Base-by-base conservation (phyloP, 2,888 invertebrate species). In the Unio pictorum region DNA sequence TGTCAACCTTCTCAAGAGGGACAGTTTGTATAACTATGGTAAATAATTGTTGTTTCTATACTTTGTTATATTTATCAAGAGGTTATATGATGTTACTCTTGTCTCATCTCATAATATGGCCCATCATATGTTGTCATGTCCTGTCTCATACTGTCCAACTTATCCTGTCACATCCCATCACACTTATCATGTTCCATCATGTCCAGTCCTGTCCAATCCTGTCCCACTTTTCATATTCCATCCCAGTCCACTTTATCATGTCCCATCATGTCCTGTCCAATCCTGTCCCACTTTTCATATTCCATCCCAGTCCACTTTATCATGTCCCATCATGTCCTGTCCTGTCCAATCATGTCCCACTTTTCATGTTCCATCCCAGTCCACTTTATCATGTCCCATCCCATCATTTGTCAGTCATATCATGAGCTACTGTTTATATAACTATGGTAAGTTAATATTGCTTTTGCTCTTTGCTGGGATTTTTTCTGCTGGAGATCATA, bases 21-120 rank as follows among this genome's bases (percentile, higher is more conserved):
- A 88, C 80, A 89, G 88, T 76, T 80, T 90, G 0, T 90, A 90
- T 72, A 87, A 87, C 68, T 83, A 89, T 79, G 90, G 90, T 89
- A 71, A 73, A 83, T 78, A 1, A 3, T 17, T 54, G 15, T 65
- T 26, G 30, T 28, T 26, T 28, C n/a, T 28, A 11, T 23, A n/a
- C 8, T 8, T 8, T 58, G 58, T 1, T 20, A 8, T 58, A n/a
- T 26, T 23, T 58, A 58, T 26, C 8, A 8, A 23, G 20, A 20
- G 58, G 20, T 8, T 8, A 26, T 58, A 1, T 20, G 8, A 3
- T 23, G 20, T 26, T 23, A 58, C 1, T n/a, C n/a, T 18, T 58
- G 26, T 58, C 3, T 8, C 11, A n/a, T n/a, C 58, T 6, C 20
- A 4, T n/a, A 1, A 11, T 15, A 58, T 58, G 58, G 18, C 8